Evolutionary conservation across 2,113 vertebrate species (phyloP).

Genomic region (Pipa parva): DNA sequence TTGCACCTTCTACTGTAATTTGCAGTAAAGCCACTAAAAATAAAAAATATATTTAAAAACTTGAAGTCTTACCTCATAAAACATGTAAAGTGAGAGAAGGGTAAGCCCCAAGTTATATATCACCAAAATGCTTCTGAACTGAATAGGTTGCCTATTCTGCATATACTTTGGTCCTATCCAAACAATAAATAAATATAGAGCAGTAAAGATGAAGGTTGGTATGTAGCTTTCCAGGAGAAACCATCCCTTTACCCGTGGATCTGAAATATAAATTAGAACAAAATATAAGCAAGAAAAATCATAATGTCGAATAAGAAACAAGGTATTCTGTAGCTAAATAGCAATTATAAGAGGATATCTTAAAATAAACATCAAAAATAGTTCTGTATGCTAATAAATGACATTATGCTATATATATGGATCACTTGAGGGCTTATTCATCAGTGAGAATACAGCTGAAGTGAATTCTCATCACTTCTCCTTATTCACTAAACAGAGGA

Average conservation of each 20-base stretch:
- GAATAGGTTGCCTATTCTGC: constrained; percentile 75
- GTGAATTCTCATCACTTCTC: no score
- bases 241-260: constrained; percentile 88
- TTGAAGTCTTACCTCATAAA: constrained; percentile 79
- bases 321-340: no score
- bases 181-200: constrained; percentile 84
- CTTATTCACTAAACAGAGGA: no score
- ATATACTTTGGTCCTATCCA: constrained; percentile 96
- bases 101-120: constrained; percentile 89
- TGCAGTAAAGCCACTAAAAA: not conserved
- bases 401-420: no score
- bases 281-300: no score
- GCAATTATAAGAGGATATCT: no score
- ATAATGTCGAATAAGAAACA: no score
- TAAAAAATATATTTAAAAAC: not conserved
- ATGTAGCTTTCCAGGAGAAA: constrained; percentile 86
- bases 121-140: constrained; percentile 80
- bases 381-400: no score
- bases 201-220: constrained; percentile 81
- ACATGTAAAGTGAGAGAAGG: constrained; percentile 90
- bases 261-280: constrained; percentile 64
- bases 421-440: no score
- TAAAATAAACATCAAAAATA: no score
- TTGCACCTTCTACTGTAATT: no score
- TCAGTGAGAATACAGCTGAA: no score